Evolutionary conservation across 2,113 vertebrate species (phyloP).

Genomic region (Caranx melampygus): DNA sequence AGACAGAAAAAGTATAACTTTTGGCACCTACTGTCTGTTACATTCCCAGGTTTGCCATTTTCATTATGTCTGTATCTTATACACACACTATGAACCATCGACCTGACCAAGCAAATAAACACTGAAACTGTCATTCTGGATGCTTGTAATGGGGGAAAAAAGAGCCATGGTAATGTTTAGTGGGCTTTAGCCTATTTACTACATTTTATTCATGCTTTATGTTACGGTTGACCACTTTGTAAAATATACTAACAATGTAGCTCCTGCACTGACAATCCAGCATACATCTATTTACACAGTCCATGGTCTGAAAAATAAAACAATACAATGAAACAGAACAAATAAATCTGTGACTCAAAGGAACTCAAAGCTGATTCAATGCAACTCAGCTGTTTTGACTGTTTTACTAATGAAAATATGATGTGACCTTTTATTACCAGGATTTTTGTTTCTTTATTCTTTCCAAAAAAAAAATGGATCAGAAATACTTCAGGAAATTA

Average conservation of each 20-base stretch:
- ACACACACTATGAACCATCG: slow-evolving; percentile 13
- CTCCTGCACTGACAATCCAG: background rate
- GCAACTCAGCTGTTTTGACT: background rate
- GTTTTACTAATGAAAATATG: background rate
- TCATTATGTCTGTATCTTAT: slow-evolving; percentile 51
- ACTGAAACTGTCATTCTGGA: slow-evolving; percentile 17
- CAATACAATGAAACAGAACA: background rate
- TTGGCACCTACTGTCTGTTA: slow-evolving; percentile 64
- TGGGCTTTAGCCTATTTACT: background rate
- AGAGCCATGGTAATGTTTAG: background rate
- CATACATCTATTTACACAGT: background rate
- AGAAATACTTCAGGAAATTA: background rate
- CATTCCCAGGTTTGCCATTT: slow-evolving; percentile 59
- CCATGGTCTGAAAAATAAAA: background rate
- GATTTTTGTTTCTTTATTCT: background rate
- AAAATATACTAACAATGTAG: background rate
- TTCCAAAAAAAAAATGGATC: background rate
- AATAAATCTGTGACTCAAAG: background rate
- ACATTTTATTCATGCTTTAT: background rate
- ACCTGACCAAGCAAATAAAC: slow-evolving; percentile 16
- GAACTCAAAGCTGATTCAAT: background rate
- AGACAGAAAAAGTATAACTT: slow-evolving; percentile 72
- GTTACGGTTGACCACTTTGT: background rate
- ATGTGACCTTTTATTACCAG: background rate
- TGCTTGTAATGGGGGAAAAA: background rate